These are phyloP conservation scores for Galeopterus variegatus DNA, from an alignment of 2,113 vertebrate genomes.

Conservation along the genomic window DNA sequence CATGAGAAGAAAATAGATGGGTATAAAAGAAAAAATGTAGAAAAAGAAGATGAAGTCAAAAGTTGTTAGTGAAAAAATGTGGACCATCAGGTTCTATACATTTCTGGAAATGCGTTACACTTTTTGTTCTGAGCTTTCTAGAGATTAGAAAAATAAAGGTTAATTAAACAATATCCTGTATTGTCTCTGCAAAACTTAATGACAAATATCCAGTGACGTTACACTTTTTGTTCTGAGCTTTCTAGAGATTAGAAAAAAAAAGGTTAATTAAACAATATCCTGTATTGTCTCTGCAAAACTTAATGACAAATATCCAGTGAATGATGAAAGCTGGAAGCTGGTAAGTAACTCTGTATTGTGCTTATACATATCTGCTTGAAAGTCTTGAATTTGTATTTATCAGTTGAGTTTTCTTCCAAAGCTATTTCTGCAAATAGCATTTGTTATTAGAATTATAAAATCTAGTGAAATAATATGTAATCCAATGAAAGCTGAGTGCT, in stretches of 20 bases:
- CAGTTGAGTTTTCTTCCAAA: not conserved
- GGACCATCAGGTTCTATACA: not conserved
- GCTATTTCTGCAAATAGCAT: not conserved
- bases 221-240: conserved; percentile 31
- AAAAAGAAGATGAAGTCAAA: conserved; percentile 27
- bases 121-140: conserved; percentile 31
- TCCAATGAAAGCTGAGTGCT: not conserved
- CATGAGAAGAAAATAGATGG: not conserved
- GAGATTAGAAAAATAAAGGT: not conserved
- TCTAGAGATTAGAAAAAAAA: not conserved
- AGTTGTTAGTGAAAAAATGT: not conserved
- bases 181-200: not conserved
- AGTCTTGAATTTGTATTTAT: not conserved
- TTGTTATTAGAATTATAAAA: conserved; percentile 1
- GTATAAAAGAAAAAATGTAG: not conserved
- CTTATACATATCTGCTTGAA: not conserved
- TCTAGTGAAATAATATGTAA: not conserved
- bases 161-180: not conserved
- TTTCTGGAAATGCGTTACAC: not conserved
- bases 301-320: not conserved
- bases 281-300: not conserved
- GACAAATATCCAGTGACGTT: not conserved
- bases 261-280: not conserved
- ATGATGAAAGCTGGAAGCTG: not conserved
- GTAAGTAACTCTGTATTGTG: not conserved